These are phyloP conservation scores for Saccostrea glomerata DNA, from an alignment of 1,140 invertebrate genomes.

Conservation along the genomic window DNA sequence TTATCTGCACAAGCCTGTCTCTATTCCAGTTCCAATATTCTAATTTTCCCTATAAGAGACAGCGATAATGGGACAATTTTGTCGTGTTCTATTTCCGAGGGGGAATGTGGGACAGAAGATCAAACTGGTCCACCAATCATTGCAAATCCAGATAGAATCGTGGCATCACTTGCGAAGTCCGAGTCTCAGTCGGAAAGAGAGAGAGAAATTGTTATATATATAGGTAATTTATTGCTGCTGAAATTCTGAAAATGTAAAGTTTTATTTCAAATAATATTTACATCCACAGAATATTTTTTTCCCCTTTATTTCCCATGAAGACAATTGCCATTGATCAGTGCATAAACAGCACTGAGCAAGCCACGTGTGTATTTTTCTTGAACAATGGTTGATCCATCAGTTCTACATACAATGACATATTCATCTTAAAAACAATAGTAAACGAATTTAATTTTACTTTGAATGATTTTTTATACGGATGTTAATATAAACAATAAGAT, in stretches of 20 bases:
- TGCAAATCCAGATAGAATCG: not conserved
- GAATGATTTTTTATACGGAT: too few relatives aligned
- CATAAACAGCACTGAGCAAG: too few relatives aligned
- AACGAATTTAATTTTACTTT: too few relatives aligned
- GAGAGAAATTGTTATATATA: not conserved
- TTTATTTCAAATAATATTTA: too few relatives aligned
- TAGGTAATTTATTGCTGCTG: not conserved
- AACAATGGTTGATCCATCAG: too few relatives aligned
- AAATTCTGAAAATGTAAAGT: not conserved
- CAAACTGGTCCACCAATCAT: not conserved
- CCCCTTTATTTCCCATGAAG: too few relatives aligned
- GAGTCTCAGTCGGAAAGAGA: not conserved
- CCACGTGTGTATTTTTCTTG: too few relatives aligned
- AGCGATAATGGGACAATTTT: slow-evolving; percentile 14
- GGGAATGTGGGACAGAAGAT: not conserved
- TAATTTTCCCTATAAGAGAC: not conserved
- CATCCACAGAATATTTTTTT: too few relatives aligned
- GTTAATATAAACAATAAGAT: too few relatives aligned
- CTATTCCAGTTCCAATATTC: not conserved
- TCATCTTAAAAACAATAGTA: too few relatives aligned
- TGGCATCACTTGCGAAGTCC: not conserved
- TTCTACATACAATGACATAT: too few relatives aligned
- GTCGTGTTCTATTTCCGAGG: not conserved
- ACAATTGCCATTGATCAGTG: too few relatives aligned
- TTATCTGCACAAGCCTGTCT: not conserved